A percentile compares a stretch with the other conserved stretches of the same genome.
Conservation (phyloP, 2,888 invertebrate genomes). For the Catocala sponsa region DNA sequence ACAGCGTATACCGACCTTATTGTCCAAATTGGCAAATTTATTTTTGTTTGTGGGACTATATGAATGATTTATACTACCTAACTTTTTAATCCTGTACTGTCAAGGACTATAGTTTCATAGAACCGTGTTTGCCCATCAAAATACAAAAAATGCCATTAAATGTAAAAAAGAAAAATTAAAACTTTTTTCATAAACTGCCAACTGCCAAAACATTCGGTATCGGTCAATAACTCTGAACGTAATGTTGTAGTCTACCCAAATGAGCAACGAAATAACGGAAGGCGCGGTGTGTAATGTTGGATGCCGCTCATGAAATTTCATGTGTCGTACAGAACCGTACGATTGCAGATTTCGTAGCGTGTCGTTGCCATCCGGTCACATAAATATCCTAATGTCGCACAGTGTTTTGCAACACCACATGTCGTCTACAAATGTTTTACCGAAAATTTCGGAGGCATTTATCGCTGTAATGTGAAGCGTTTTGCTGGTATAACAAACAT, state of each 20-base stretch:
- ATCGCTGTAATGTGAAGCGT: neutral
- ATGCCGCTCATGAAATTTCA: constrained; percentile 25
- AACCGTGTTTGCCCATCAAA: too few relatives aligned
- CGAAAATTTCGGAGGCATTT: constrained; percentile 4
- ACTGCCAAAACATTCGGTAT: too few relatives aligned
- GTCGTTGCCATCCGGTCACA: constrained; percentile 21
- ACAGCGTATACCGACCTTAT: too few relatives aligned
- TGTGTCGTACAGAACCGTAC: constrained; percentile 9
- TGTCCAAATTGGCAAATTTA: too few relatives aligned
- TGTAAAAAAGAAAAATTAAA: too few relatives aligned
- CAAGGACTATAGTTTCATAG: too few relatives aligned
- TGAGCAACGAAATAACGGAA: constrained; percentile 3
- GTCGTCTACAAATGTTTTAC: constrained; percentile 4
- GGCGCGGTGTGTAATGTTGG: constrained; percentile 8
- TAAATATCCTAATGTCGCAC: constrained; percentile 26
- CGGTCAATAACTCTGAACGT: too few relatives aligned
- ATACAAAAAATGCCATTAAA: too few relatives aligned
- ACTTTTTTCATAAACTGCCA: too few relatives aligned
- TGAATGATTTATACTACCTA: too few relatives aligned
- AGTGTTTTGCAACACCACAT: constrained; percentile 16
- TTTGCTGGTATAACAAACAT: neutral
- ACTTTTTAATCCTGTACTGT: too few relatives aligned
- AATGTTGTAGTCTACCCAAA: neutral
- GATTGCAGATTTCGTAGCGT: constrained; percentile 27
- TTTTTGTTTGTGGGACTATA: too few relatives aligned